These are phyloP conservation scores for Phasia obesa DNA, from an alignment of 2,888 invertebrate genomes.

Conservation along the genomic window DNA sequence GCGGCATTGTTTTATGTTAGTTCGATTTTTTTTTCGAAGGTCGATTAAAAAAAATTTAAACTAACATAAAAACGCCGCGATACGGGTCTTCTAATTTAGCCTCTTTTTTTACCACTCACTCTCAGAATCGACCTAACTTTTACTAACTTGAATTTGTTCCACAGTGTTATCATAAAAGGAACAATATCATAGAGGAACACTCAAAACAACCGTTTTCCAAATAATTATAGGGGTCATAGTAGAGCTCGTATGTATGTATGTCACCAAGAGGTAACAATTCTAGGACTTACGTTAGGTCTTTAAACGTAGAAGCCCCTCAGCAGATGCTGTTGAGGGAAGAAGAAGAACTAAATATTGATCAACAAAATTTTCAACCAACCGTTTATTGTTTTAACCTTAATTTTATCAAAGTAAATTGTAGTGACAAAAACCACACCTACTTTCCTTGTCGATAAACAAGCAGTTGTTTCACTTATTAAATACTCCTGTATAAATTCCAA, in stretches of 20 bases:
- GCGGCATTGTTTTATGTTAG: too few species aligned
- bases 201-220: conserved; percentile 1
- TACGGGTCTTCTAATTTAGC: too few species aligned
- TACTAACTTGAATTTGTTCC: too few species aligned
- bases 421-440: background rate
- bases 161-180: too few species aligned
- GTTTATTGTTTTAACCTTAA: conserved; percentile 26
- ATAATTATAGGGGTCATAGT: background rate
- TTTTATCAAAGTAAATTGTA: conserved; percentile 8
- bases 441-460: conserved; percentile 31
- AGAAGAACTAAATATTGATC: background rate
- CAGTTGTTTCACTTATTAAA: conserved; percentile 22
- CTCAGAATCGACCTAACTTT: too few species aligned
- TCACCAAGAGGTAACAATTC: background rate
- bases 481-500: background rate
- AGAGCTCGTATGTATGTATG: background rate
- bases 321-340: background rate
- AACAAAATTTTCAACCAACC: background rate
- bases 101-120: too few species aligned
- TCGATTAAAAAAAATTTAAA: too few species aligned
- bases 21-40: too few species aligned
- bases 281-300: conserved; percentile 23
- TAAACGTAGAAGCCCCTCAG: conserved; percentile 45
- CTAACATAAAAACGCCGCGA: too few species aligned
- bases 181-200: too few species aligned